A percentile compares a stretch with the other conserved stretches of the same genome.
Conservation (phyloP, 2,888 invertebrate species). For the Limnephilus rhombicus region DNA sequence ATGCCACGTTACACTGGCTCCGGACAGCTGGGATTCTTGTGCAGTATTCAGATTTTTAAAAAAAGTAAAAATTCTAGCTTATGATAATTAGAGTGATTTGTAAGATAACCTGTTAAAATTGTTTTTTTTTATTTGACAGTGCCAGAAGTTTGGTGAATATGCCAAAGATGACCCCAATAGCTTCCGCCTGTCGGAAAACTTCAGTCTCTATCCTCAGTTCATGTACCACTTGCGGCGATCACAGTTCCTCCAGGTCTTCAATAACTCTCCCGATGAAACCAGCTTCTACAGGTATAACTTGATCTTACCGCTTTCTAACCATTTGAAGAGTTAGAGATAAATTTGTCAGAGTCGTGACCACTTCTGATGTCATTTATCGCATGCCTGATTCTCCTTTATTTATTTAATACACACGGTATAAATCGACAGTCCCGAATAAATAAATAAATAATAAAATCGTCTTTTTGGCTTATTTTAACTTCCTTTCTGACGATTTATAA, state of each 20-base stretch:
- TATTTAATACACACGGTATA: no score
- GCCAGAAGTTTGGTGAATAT: slow-evolving; percentile 99
- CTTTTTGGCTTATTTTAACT: no score
- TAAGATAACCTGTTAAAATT: background rate
- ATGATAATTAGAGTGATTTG: background rate
- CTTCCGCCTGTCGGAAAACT: slow-evolving; percentile 97
- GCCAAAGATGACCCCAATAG: slow-evolving; percentile 98
- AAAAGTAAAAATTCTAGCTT: background rate
- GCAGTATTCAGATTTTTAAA: no score
- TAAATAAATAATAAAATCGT: no score
- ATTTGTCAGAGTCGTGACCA: no score
- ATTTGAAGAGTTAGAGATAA: background rate
- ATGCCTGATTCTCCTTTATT: no score
- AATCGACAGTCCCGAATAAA: no score
- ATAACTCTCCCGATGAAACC: slow-evolving; percentile 99
- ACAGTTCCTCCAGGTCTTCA: slow-evolving; percentile 99
- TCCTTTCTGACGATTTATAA: no score
- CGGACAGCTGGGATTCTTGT: no score
- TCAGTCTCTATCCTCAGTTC: slow-evolving; percentile 99
- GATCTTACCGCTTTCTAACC: background rate
- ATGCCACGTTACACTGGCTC: no score
- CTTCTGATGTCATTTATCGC: no score
- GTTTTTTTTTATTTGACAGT: slow-evolving; percentile 78
- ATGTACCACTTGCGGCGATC: slow-evolving; percentile 99
- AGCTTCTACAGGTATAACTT: slow-evolving; percentile 92